Evolutionary conservation across 2,113 vertebrate species (phyloP), one percentile per base, ranked within the genome.

Genomic region (Opisthocomus hoazin): DNA sequence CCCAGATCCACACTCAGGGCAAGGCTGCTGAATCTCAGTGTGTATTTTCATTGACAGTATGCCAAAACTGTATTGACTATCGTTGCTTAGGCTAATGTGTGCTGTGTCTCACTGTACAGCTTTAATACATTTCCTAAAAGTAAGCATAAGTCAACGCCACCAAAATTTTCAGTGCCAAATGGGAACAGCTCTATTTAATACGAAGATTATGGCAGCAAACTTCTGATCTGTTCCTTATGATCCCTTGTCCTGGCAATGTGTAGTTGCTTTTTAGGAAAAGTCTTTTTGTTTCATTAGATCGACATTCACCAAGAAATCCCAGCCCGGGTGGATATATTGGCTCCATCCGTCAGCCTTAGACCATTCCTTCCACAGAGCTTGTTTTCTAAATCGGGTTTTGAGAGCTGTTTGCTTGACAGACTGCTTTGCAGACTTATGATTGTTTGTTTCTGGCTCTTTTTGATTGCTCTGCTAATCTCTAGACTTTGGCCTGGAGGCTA

Each of bases 401-500:
- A 87, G 86, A 76, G 70, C 80, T 95, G 24, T 82, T 95, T 89
- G 48, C 76, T 93, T 89, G 86, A 88, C 83, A 93, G 86, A 81
- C 80, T 94, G 83, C 77, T 91, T 87, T 0, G 0, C 57, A 91
- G 89, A 85, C 77, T 85, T 91, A 69, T 7, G 58, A 79, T 76
- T 96, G 84, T 89, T 95, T 95, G 88, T 93, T 94, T 94, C 91
- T 92, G 81, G 45, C 48, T 90, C 57, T 10, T 89, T 84, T 70
- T 91, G 95, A 93, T 96, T 95, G 86, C 91, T 91, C 45, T 79
- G 54, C 77, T 96, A 95, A 96, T 95, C 96, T 94, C 81, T 95
- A 82, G 87, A 96, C 89, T 94, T 96, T 85, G 95, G 87, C 91
- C 95, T 97, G 46, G 54, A 82, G 87, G 94, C 87, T 87, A n/a